A percentile compares a stretch with the other conserved stretches of the same genome.
These are phyloP conservation scores for Argentina silus DNA, from an alignment of 2,797 vertebrate species.

Conservation along the genomic window DNA sequence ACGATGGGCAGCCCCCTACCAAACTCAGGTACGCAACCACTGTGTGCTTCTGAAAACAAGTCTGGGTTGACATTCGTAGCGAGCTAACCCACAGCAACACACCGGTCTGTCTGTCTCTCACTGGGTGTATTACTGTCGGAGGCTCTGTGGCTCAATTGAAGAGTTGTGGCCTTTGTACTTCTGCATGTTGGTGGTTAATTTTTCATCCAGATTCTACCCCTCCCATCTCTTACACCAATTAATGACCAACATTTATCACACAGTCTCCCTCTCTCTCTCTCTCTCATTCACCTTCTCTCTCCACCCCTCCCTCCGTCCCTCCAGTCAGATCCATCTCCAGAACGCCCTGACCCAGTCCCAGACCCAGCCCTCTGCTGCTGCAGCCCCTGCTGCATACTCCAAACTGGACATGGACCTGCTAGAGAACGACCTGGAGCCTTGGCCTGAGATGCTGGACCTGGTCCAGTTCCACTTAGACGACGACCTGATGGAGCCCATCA, in stretches of 20 bases:
- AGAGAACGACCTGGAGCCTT: conserved; percentile 78
- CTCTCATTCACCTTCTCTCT: conserved; percentile 10
- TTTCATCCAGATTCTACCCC: neutral
- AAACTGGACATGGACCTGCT: conserved; percentile 86
- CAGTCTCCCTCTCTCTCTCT: neutral
- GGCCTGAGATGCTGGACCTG: conserved; percentile 85
- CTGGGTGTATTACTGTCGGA: too few relatives aligned
- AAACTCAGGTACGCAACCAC: conserved; percentile 81
- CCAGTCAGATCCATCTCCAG: conserved; percentile 81
- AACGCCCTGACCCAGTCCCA: conserved; percentile 42
- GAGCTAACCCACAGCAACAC: neutral
- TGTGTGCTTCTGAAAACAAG: too few relatives aligned
- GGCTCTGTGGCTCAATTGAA: too few relatives aligned
- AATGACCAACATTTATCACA: too few relatives aligned
- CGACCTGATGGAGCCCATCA: conserved; percentile 85
- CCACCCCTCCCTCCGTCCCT: too few relatives aligned
- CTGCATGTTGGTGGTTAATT: neutral
- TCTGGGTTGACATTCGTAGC: too few relatives aligned
- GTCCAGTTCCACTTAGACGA: conserved; percentile 85
- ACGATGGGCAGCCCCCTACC: conserved; percentile 81
- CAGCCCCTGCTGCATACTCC: conserved; percentile 82
- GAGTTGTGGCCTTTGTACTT: too few relatives aligned
- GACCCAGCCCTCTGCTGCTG: conserved; percentile 71
- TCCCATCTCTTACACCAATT: too few relatives aligned
- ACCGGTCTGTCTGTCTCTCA: too few relatives aligned